phyloP scores from a whole-genome alignment of 2,888 invertebrate species.

The Spodoptera littoralis region DNA sequence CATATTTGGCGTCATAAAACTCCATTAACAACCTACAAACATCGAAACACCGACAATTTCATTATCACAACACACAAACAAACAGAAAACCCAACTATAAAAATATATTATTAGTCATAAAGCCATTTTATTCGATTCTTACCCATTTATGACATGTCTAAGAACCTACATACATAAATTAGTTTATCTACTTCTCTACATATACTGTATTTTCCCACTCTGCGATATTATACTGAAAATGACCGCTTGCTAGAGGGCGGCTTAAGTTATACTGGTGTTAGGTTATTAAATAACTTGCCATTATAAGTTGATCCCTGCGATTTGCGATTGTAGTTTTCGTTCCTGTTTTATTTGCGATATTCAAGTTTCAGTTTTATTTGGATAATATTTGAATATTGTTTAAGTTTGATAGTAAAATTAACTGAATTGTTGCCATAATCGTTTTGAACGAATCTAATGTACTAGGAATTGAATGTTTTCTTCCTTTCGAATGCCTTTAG shows the following conservation, averaged over 20 bases:
- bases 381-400: slow-evolving; percentile 43
- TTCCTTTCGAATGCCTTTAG: slow-evolving; percentile 13
- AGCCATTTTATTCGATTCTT: slow-evolving; percentile 58
- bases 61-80: slow-evolving; percentile 57
- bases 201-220: slow-evolving; percentile 60
- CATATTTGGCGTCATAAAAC: slow-evolving; percentile 1
- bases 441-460: slow-evolving; percentile 28
- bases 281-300: slow-evolving; percentile 10
- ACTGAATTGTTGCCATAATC: slow-evolving; percentile 30
- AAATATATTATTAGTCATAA: slow-evolving; percentile 57
- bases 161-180: slow-evolving; percentile 61
- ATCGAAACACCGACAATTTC: slow-evolving; percentile 40
- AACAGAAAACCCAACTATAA: slow-evolving; percentile 57
- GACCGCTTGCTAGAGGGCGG: slow-evolving; percentile 52
- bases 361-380: slow-evolving; percentile 17
- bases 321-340: slow-evolving; percentile 35
- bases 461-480: slow-evolving; percentile 8
- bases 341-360: slow-evolving; percentile 34
- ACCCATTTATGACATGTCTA: slow-evolving; percentile 59
- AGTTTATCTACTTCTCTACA: slow-evolving; percentile 59
- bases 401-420: slow-evolving; percentile 47
- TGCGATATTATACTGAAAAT: slow-evolving; percentile 55
- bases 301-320: slow-evolving; percentile 18
- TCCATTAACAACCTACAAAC: slow-evolving; percentile 18
- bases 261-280: slow-evolving; percentile 30